Evolutionary conservation across 2,113 vertebrate species (phyloP).

Genomic region (Dipodomys spectabilis): DNA sequence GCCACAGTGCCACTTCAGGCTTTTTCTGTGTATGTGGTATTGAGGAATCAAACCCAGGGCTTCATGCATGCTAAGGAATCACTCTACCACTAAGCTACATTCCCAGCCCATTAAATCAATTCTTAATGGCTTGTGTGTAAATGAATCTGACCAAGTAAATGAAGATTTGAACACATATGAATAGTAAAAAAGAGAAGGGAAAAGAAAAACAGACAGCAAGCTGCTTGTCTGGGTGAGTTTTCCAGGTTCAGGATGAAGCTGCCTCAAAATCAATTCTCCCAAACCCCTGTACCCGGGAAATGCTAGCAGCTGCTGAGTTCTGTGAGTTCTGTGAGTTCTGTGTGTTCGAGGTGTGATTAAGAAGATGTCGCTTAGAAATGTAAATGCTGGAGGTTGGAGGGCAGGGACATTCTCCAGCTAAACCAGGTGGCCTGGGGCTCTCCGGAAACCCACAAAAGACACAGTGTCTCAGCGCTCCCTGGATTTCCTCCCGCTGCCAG

Average conservation of each 20-base stretch:
- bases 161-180: neutral
- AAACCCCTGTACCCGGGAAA: neutral
- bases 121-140: neutral
- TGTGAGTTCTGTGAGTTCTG: too few species aligned
- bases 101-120: neutral
- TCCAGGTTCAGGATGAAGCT: neutral
- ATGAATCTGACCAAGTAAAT: neutral
- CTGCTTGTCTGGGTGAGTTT: neutral
- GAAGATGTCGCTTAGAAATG: neutral
- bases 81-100: too few species aligned
- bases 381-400: neutral
- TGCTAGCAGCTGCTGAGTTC: neutral
- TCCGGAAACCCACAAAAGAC: neutral
- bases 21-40: too few species aligned
- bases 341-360: too few species aligned
- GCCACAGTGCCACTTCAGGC: too few species aligned
- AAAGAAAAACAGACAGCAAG: neutral
- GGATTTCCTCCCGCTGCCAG: neutral
- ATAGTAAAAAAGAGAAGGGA: neutral
- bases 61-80: too few species aligned
- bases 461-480: rapidly evolving
- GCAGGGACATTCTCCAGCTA: neutral
- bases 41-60: too few species aligned
- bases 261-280: neutral
- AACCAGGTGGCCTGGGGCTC: neutral